A percentile compares a stretch with the other conserved stretches of the same genome.
Conservation (phyloP, 2,888 invertebrate species). For the Octonoba sinensis region DNA sequence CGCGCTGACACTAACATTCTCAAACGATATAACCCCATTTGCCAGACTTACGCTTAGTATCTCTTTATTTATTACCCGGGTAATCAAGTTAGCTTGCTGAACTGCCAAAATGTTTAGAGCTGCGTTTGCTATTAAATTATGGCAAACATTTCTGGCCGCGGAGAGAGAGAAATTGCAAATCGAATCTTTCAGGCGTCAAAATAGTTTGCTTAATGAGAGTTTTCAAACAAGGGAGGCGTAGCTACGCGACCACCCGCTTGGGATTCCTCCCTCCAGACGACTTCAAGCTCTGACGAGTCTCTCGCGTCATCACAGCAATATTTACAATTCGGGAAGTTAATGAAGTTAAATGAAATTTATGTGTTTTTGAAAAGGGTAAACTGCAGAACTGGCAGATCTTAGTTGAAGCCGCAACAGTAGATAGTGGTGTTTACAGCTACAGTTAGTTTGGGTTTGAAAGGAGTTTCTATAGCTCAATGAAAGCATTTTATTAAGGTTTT, state of each 20-base stretch:
- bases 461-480: too few relatives aligned
- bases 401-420: too few relatives aligned
- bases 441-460: too few relatives aligned
- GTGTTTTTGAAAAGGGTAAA: neutral
- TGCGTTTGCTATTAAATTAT: conserved; percentile 40
- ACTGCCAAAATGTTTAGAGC: conserved; percentile 32
- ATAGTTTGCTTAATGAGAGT: conserved; percentile 48
- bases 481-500: too few relatives aligned
- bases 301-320: conserved; percentile 3
- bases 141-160: conserved; percentile 31
- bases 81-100: neutral
- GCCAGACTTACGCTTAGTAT: too few relatives aligned
- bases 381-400: too few relatives aligned
- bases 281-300: conserved; percentile 10
- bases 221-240: conserved; percentile 34
- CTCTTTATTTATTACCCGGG: too few relatives aligned
- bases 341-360: conserved; percentile 3
- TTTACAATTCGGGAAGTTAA: too few relatives aligned
- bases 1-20: too few relatives aligned
- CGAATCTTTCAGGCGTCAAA: conserved; percentile 41
- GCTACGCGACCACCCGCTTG: conserved; percentile 21
- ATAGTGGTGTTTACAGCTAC: too few relatives aligned
- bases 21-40: too few relatives aligned
- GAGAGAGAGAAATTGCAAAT: conserved; percentile 18
- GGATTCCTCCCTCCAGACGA: neutral